Evolutionary conservation across 2,888 invertebrate genomes (phyloP), one percentile per base, ranked within the genome.

Genomic region (Nomada ferruginata): DNA sequence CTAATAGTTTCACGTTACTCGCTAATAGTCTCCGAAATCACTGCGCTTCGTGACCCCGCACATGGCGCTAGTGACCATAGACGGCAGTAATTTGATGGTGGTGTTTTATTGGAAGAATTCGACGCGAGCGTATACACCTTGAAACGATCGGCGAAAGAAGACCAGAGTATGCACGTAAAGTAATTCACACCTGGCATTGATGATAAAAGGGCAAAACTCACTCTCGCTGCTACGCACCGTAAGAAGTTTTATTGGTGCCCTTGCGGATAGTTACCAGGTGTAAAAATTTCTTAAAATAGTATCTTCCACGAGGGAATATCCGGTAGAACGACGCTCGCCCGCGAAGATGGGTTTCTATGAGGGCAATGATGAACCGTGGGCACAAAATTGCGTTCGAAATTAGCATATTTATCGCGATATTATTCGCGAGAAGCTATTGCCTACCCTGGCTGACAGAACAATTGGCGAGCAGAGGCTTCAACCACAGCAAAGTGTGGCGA

Each of bases 321-420:
- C 70, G 53, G 47, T 53, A 42, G 42, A 68, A 20, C 23, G 26
- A 42, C 59, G 59, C 52, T 61, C 36, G 57, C 42, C 20, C 42
- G 57, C 44, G 71, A 2, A 53, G 55, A 66, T 63, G 55, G 74
- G 75, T 75, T 79, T 76, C 82, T 73, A 23, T 23, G 20, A 55
- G 42, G 42, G 63, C 15, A 42, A 47, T 1, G 74, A n/a, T 52
- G 76, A 74, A 70, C 70, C 73, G 71, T 76, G 70, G 15, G 66
- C 63, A 65, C 68, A 82, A 86, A 86, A 86, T 86, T 77, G 71
- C 77, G 26, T n/a, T 15, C 57, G 72, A 73, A 84, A 86, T 86
- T 82, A 80, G 82, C 86, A 87, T 86, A 84, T 84, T 87, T 78
- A 82, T 86, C 86, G 75, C 52, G 65, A 77, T 64, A 86, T 78